A percentile compares a stretch with the other conserved stretches of the same genome.
Conservation (phyloP, 2,113 vertebrate genomes). For the Dasyprocta punctata region DNA sequence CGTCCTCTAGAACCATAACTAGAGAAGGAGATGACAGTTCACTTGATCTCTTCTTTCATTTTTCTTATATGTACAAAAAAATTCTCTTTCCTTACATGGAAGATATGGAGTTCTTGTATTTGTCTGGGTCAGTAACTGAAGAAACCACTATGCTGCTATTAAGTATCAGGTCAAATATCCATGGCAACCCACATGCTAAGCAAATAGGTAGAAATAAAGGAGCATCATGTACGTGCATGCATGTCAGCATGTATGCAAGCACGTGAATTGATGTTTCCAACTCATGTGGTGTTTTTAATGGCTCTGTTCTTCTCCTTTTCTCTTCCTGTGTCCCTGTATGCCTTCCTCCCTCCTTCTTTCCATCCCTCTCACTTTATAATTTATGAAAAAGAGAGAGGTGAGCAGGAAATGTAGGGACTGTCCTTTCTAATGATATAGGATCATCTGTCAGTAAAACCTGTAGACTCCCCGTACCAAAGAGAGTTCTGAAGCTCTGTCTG, state of each 20-base stretch:
- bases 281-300: neutral
- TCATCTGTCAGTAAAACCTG: neutral
- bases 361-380: neutral
- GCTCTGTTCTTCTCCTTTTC: rapidly evolving
- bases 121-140: neutral
- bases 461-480: neutral
- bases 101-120: neutral
- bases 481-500: neutral
- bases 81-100: neutral
- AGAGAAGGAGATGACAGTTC: neutral
- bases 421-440: neutral
- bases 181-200: neutral
- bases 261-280: neutral
- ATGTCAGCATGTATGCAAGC: neutral
- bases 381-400: neutral
- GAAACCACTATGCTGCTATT: neutral
- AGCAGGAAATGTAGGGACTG: neutral
- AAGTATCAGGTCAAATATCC: neutral
- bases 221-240: rapidly evolving
- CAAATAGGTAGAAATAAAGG: neutral
- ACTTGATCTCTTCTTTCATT: neutral
- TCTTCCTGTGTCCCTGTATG: too few species aligned
- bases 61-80: neutral
- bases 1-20: neutral
- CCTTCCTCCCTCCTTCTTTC: neutral